Percentiles rank a stretch among this genome's conserved stretches.
phyloP scores from a whole-genome alignment of 2,797 vertebrate species.

The Hypotaenidia okinawae region DNA sequence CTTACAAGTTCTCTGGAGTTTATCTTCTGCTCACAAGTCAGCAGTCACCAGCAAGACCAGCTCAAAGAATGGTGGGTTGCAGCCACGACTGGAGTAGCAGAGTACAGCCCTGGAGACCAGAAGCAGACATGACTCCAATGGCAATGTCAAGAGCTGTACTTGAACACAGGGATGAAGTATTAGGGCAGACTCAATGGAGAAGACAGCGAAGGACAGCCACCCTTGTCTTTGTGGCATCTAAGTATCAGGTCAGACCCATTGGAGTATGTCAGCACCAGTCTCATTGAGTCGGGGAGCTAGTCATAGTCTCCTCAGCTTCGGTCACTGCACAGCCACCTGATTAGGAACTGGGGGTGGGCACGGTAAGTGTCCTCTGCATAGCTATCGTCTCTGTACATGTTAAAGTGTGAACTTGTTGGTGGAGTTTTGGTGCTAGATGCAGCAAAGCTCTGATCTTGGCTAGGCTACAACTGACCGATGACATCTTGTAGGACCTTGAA shows the following conservation, averaged over 20 bases:
- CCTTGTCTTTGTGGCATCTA: background rate
- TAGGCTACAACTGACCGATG: background rate
- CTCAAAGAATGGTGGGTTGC: background rate
- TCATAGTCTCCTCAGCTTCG: background rate
- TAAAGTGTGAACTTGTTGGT: fast-evolving
- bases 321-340: background rate
- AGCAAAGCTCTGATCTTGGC: background rate
- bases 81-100: fast-evolving
- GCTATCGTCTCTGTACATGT: background rate
- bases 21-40: background rate
- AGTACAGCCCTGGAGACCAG: background rate
- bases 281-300: background rate
- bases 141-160: background rate
- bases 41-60: background rate
- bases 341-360: background rate
- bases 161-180: fast-evolving
- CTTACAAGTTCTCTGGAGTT: background rate
- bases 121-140: background rate
- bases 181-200: background rate
- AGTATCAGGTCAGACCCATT: background rate
- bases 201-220: background rate
- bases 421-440: background rate
- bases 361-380: background rate
- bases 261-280: background rate
- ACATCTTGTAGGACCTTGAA: background rate